Conservation (phyloP, 2,888 invertebrate species). For the Sthenelais limicola region DNA sequence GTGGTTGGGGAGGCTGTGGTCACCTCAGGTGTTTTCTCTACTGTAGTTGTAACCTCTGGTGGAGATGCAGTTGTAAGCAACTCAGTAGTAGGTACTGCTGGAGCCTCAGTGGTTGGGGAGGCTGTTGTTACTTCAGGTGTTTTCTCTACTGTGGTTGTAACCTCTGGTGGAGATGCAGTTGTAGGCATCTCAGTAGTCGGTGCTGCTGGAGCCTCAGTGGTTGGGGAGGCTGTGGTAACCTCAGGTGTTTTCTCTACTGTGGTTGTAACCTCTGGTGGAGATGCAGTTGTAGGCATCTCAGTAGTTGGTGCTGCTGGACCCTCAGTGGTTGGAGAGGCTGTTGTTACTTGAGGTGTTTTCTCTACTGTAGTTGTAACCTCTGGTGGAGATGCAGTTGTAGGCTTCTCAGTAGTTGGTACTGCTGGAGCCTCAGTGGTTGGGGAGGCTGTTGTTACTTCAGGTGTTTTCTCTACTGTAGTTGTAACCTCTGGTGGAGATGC, state of each 20-base stretch:
- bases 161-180: neutral
- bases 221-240: neutral
- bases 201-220: conserved; percentile 2
- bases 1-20: neutral
- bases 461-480: too few relatives aligned
- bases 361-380: conserved; percentile 1
- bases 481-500: neutral
- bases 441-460: neutral
- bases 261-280: neutral
- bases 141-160: conserved; percentile 7
- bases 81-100: too few relatives aligned
- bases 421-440: neutral
- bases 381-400: conserved; percentile 1
- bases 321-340: neutral
- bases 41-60: too few relatives aligned
- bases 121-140: too few relatives aligned
- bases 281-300: neutral
- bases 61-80: too few relatives aligned
- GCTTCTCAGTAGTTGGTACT: neutral
- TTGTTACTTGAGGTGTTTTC: neutral
- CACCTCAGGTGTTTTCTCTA: neutral
- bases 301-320: neutral
- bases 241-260: too few relatives aligned
- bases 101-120: too few relatives aligned
- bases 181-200: neutral